Conservation (phyloP, 2,888 invertebrate genomes). For the Chaetogeoica ovagalla region DNA sequence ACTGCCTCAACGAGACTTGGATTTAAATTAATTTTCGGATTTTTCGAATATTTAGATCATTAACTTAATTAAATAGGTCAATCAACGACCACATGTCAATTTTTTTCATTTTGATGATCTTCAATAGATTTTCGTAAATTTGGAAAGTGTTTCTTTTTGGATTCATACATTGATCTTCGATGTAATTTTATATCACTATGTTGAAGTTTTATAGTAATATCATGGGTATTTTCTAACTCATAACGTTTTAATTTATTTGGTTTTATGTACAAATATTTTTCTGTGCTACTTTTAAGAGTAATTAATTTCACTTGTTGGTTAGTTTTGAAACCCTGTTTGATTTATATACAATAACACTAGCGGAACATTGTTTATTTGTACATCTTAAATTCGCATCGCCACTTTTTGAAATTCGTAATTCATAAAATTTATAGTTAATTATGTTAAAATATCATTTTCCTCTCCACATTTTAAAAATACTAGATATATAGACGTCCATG, state of each 20-base stretch:
- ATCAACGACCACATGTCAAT: too few species aligned
- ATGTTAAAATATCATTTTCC: too few species aligned
- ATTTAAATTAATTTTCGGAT: too few species aligned
- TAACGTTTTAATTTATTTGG: neutral
- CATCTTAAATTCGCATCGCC: neutral
- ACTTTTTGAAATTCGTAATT: neutral
- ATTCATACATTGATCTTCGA: neutral
- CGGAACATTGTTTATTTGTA: neutral
- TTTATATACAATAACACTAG: neutral
- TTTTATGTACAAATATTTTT: neutral
- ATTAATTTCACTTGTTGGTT: neutral
- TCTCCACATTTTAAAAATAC: too few species aligned
- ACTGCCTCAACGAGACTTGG: too few species aligned
- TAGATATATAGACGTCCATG: too few species aligned
- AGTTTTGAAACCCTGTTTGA: neutral
- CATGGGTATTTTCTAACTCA: neutral
- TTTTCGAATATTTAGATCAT: too few species aligned
- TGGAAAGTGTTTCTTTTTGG: neutral
- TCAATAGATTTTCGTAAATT: constrained; percentile 2
- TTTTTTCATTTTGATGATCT: too few species aligned
- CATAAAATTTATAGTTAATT: too few species aligned
- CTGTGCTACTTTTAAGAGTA: neutral
- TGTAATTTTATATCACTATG: neutral
- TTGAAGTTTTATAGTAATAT: neutral
- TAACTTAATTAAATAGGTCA: too few species aligned